phyloP scores from a whole-genome alignment of 2,797 vertebrate genomes.

The Leptodactylus fallax region DNA sequence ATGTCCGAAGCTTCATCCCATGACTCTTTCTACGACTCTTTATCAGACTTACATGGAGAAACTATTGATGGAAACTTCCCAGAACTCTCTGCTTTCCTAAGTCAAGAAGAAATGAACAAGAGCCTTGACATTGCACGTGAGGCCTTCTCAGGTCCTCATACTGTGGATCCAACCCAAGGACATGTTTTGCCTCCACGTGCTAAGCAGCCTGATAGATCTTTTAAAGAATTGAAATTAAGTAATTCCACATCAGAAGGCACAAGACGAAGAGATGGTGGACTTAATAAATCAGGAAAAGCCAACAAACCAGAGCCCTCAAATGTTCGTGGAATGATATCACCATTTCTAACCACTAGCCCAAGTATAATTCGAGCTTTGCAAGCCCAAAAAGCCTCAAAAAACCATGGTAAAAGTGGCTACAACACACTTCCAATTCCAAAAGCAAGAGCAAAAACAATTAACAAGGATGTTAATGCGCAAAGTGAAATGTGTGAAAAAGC shows the following conservation, averaged over 20 bases:
- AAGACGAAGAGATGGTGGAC: slow-evolving; percentile 42
- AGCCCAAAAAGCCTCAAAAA: slow-evolving; percentile 66
- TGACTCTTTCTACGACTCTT: slow-evolving; percentile 83
- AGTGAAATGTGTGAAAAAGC: slow-evolving; percentile 89
- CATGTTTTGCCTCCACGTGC: slow-evolving; percentile 63
- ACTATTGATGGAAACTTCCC: slow-evolving; percentile 71
- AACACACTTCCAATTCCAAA: slow-evolving; percentile 54
- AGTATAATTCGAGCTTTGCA: slow-evolving; percentile 78
- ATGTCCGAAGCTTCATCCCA: slow-evolving; percentile 83
- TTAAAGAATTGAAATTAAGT: slow-evolving; percentile 53
- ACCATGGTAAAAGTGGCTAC: slow-evolving; percentile 63
- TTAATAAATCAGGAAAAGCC: slow-evolving; percentile 10
- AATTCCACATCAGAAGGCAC: slow-evolving; percentile 52
- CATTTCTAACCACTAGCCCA: slow-evolving; percentile 72
- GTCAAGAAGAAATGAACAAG: slow-evolving; percentile 89
- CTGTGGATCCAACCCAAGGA: slow-evolving; percentile 73
- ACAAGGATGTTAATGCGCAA: slow-evolving; percentile 77
- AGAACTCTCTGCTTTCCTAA: slow-evolving; percentile 92
- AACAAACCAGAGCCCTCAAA: slow-evolving; percentile 59
- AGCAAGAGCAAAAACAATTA: slow-evolving; percentile 73
- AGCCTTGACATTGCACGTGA: slow-evolving; percentile 92
- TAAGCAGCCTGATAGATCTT: slow-evolving; percentile 62
- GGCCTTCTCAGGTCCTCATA: slow-evolving; percentile 80
- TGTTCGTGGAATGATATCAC: slow-evolving; percentile 68
- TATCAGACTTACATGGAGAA: slow-evolving; percentile 80